Evolutionary conservation across 2,113 vertebrate species (phyloP).

Genomic region (Apteryx mantelli): DNA sequence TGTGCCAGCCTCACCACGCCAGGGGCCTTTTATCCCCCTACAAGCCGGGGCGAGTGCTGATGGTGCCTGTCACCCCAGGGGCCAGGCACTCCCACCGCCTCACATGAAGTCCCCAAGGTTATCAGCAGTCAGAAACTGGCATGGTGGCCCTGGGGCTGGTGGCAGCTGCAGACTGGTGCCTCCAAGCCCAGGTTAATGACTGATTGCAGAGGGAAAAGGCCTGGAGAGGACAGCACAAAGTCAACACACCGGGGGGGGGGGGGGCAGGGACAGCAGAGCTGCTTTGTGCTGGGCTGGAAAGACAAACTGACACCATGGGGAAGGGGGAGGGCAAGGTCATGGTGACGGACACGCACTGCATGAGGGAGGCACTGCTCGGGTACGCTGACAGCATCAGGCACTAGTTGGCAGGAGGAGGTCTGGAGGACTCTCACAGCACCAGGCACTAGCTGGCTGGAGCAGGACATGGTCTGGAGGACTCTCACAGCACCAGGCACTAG

Average conservation of each 20-base stretch:
- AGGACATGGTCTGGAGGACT: no score
- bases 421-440: neutral
- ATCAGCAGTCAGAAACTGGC: neutral
- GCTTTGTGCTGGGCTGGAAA: slow-evolving; percentile 20
- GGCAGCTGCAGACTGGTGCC: neutral
- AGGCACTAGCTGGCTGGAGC: neutral
- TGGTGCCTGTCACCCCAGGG: neutral
- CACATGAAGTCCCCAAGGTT: neutral
- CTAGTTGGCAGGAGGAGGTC: rapidly evolving
- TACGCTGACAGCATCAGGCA: rapidly evolving
- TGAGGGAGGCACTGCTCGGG: neutral
- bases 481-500: neutral
- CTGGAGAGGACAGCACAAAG: neutral
- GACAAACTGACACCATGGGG: neutral
- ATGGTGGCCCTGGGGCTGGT: rapidly evolving
- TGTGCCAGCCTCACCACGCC: neutral
- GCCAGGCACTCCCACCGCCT: neutral
- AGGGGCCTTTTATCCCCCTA: neutral
- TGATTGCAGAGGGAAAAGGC: neutral
- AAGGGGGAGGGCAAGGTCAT: neutral
- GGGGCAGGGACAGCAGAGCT: no score
- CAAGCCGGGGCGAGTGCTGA: neutral
- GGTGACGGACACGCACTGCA: neutral
- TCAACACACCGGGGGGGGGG: neutral
- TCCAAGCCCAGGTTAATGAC: neutral